Evolutionary conservation across 2,113 vertebrate species (phyloP).

Genomic region (Cyrtonyx montezumae): DNA sequence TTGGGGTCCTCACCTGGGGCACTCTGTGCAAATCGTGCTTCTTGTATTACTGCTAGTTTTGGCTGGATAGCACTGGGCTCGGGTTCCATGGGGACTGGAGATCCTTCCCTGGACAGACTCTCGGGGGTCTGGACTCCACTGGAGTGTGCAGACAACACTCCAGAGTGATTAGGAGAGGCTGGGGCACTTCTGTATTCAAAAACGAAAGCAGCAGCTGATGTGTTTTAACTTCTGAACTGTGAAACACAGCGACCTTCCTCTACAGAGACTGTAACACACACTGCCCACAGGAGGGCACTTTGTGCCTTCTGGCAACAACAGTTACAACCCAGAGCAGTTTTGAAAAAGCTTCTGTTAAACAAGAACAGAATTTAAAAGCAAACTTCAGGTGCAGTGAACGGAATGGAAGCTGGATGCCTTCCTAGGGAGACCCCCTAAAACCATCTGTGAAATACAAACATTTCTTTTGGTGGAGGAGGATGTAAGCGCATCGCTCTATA

Average conservation of each 20-base stretch:
- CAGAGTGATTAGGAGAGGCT: conserved; percentile 95
- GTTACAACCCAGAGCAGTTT: background rate
- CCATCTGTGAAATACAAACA: background rate
- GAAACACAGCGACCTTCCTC: background rate
- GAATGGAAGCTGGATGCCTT: conserved; percentile 19
- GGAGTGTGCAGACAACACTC: conserved; percentile 93
- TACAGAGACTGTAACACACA: background rate
- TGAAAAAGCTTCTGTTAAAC: background rate
- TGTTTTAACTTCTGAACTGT: conserved; percentile 22
- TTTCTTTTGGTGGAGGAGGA: conserved; percentile 40
- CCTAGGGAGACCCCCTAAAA: background rate
- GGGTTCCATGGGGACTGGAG: conserved; percentile 91
- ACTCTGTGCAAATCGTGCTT: conserved; percentile 95
- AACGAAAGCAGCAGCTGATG: conserved; percentile 61
- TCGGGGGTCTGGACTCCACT: conserved; percentile 98
- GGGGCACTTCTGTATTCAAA: conserved; percentile 90
- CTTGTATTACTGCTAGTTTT: conserved; percentile 94
- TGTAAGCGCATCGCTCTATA: conserved; percentile 16
- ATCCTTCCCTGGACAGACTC: conserved; percentile 95
- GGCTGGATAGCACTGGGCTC: conserved; percentile 89
- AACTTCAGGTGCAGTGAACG: background rate
- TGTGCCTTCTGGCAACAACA: background rate
- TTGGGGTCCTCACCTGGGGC: conserved; percentile 83
- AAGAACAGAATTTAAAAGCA: conserved; percentile 6
- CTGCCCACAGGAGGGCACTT: conserved; percentile 49